These are phyloP conservation scores for Hypercompe scribonia DNA, from an alignment of 2,888 invertebrate genomes.

Conservation along the genomic window DNA sequence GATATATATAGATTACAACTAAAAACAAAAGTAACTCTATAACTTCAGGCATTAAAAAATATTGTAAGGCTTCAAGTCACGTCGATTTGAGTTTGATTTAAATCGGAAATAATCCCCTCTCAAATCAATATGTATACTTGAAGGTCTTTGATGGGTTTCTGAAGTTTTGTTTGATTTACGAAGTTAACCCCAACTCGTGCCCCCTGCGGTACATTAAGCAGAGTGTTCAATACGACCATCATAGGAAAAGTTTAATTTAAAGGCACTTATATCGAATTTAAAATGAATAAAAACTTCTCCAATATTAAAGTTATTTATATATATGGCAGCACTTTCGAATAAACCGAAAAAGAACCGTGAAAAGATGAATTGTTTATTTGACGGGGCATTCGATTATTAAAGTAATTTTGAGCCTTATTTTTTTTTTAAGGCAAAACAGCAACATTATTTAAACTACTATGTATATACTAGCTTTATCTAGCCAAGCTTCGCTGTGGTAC, in stretches of 20 bases:
- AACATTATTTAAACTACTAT: too few species aligned
- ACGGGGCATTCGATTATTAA: too few species aligned
- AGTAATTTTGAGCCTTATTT: too few species aligned
- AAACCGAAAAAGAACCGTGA: too few species aligned
- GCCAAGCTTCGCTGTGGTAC: too few species aligned
- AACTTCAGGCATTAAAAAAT: neutral
- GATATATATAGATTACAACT: neutral
- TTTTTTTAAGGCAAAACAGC: too few species aligned
- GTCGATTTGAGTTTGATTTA: constrained; percentile 9
- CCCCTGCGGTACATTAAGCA: neutral
- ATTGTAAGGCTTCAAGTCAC: neutral
- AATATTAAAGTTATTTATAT: too few species aligned
- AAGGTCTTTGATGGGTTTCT: constrained; percentile 12
- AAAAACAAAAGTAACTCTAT: neutral
- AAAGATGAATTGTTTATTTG: too few species aligned
- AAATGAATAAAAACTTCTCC: neutral
- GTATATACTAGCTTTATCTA: too few species aligned
- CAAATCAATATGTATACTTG: constrained; percentile 8
- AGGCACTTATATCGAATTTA: neutral
- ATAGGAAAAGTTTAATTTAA: neutral
- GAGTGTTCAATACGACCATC: neutral
- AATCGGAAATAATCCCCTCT: constrained; percentile 18
- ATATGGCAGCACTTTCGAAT: too few species aligned
- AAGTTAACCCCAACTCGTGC: constrained; percentile 3
- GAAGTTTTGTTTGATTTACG: constrained; percentile 16